phyloP scores from a whole-genome alignment of 1,140 invertebrate genomes.

The Adelges cooleyi region DNA sequence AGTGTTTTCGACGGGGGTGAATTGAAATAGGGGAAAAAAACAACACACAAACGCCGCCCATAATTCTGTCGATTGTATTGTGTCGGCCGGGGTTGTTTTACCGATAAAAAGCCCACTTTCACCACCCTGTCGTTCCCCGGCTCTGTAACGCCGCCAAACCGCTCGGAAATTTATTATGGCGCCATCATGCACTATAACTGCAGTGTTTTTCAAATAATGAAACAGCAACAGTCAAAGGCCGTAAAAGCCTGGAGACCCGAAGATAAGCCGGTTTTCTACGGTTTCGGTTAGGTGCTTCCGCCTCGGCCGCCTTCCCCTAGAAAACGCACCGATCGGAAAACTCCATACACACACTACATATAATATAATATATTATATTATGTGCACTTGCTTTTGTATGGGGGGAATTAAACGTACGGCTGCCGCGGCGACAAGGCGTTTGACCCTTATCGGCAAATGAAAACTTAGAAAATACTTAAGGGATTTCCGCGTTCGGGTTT shows the following conservation, averaged over 20 bases:
- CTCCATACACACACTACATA: no score
- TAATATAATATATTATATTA: no score
- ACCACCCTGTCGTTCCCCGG: neutral
- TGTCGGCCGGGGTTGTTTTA: slow-evolving; percentile 6
- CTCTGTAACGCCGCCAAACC: neutral
- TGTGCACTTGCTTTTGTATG: neutral
- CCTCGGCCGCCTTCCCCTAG: neutral
- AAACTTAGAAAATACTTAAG: slow-evolving; percentile 22
- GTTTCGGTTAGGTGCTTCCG: neutral
- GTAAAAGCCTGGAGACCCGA: slow-evolving; percentile 19
- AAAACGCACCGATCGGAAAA: neutral
- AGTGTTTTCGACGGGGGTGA: no score
- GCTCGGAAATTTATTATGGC: slow-evolving; percentile 24
- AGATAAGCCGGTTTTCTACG: slow-evolving; percentile 16
- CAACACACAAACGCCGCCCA: neutral
- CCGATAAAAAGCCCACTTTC: slow-evolving; percentile 13
- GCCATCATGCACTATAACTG: slow-evolving; percentile 9
- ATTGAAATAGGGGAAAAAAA: neutral
- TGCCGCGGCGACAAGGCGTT: neutral
- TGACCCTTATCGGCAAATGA: neutral
- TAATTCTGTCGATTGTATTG: slow-evolving; percentile 24
- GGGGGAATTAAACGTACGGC: neutral
- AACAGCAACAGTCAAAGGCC: slow-evolving; percentile 18
- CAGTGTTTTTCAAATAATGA: slow-evolving; percentile 27
- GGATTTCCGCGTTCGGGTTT: slow-evolving; percentile 24